Evolutionary conservation across 2,888 invertebrate genomes (phyloP).

Genomic region (Ethmia dodecea): DNA sequence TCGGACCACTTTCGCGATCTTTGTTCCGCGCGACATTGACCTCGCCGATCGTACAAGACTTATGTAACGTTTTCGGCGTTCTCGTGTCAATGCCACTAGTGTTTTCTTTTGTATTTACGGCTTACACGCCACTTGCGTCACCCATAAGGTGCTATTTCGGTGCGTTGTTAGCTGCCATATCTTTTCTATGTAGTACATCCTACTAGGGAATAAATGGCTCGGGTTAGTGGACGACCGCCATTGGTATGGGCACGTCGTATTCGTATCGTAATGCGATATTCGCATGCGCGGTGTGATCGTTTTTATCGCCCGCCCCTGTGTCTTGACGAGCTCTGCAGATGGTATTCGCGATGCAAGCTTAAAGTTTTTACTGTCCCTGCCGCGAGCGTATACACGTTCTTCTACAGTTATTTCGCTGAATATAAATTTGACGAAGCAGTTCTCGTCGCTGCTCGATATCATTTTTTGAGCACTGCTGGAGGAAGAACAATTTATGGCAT

Average conservation of each 20-base stretch:
- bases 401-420: constrained; percentile 46
- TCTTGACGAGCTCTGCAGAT: constrained; percentile 50
- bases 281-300: constrained; percentile 50
- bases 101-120: constrained; percentile 23
- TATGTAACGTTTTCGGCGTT: constrained; percentile 60
- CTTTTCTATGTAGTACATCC: constrained; percentile 8
- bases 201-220: constrained; percentile 22
- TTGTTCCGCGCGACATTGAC: constrained; percentile 70
- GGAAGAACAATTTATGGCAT: no score
- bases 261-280: constrained; percentile 41
- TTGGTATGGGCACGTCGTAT: constrained; percentile 41
- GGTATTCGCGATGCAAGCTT: constrained; percentile 49
- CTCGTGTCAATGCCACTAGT: constrained; percentile 52
- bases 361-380: constrained; percentile 45
- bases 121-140: constrained; percentile 24
- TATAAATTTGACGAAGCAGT: constrained; percentile 27
- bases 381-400: not conserved
- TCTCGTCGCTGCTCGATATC: no score
- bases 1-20: constrained; percentile 71
- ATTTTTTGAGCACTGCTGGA: no score
- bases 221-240: constrained; percentile 29
- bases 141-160: not conserved
- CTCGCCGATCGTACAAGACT: constrained; percentile 36
- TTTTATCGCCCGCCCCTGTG: constrained; percentile 48
- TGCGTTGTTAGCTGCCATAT: not conserved